A percentile compares a stretch with the other conserved stretches of the same genome.
phyloP scores from a whole-genome alignment of 2,113 vertebrate species.

The Sarotherodon lohbergeri region DNA sequence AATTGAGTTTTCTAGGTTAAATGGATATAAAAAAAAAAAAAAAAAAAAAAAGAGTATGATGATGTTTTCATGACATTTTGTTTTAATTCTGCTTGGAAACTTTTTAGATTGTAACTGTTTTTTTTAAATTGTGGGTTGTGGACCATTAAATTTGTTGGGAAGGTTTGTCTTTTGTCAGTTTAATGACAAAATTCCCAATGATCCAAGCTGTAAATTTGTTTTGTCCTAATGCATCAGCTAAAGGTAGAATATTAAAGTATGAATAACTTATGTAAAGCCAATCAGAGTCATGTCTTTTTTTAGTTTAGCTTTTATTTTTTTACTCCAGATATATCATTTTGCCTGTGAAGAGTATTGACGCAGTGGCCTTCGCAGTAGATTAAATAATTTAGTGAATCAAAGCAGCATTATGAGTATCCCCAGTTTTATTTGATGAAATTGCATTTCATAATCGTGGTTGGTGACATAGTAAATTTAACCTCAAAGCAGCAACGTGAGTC shows the following conservation, averaged over 20 bases:
- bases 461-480: conserved; percentile 53
- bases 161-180: neutral
- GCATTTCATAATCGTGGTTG: conserved; percentile 54
- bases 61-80: neutral
- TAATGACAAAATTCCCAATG: neutral
- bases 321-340: neutral
- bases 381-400: conserved; percentile 56
- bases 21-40: neutral
- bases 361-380: conserved; percentile 18
- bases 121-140: neutral
- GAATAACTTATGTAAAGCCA: neutral
- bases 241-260: neutral
- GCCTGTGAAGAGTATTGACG: neutral
- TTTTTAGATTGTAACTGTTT: neutral
- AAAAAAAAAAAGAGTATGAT: neutral
- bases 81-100: neutral
- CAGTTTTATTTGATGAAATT: conserved; percentile 52
- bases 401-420: conserved; percentile 9
- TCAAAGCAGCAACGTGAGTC: conserved; percentile 24
- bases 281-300: neutral
- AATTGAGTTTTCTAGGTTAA: neutral
- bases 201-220: neutral
- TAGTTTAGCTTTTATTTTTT: neutral
- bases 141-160: neutral
- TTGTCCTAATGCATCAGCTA: neutral